Conservation (phyloP, 2,797 vertebrate species). For the Sebastolobus altivelis region DNA sequence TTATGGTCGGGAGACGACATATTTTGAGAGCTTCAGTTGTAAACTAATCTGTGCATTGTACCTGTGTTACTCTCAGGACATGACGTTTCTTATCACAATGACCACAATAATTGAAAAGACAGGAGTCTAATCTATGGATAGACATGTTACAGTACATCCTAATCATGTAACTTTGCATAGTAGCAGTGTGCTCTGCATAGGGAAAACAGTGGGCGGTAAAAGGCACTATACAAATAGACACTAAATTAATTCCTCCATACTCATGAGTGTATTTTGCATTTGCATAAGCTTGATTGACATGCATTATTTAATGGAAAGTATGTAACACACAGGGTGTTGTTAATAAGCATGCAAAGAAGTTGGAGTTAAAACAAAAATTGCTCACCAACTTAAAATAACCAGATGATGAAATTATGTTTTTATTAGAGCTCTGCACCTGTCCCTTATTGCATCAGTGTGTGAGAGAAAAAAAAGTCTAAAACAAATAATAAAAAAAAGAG, state of each 20-base stretch:
- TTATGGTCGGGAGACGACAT: not conserved
- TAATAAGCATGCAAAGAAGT: not conserved
- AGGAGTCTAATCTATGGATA: not conserved
- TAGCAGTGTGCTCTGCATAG: not conserved
- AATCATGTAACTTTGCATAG: not conserved
- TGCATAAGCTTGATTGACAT: constrained; percentile 3
- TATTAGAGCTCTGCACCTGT: not conserved
- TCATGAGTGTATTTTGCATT: not conserved
- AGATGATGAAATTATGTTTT: constrained; percentile 8
- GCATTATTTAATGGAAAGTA: not conserved
- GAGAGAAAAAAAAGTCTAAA: not conserved
- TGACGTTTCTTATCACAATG: not conserved
- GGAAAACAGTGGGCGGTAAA: not conserved
- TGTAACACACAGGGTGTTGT: not conserved
- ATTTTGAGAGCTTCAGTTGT: not conserved
- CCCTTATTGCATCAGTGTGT: not conserved
- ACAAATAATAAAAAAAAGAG: not conserved
- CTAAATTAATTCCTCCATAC: not conserved
- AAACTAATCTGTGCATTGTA: not conserved
- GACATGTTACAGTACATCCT: not conserved
- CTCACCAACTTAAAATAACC: not conserved
- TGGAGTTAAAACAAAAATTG: not conserved
- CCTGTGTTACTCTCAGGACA: not conserved
- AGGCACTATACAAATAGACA: constrained; percentile 1
- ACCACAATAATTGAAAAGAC: not conserved